phyloP scores from a whole-genome alignment of 2,888 invertebrate genomes.

The Nymphalis urticae region DNA sequence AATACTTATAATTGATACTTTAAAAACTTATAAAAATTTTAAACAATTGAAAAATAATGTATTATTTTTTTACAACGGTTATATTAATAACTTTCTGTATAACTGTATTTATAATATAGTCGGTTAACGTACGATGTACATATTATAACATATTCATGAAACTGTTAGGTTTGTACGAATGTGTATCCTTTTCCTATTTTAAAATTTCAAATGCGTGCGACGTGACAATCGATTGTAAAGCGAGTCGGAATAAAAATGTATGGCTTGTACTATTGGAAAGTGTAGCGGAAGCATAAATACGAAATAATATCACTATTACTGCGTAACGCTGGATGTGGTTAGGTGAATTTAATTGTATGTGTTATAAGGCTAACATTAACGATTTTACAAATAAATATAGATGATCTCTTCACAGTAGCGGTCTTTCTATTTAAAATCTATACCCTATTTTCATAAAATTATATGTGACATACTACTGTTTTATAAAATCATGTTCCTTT shows the following conservation, averaged over 20 bases:
- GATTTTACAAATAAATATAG: too few species aligned
- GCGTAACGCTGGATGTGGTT: not conserved
- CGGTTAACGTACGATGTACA: not conserved
- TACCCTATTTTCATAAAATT: too few species aligned
- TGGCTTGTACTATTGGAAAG: conserved; percentile 7
- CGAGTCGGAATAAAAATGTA: conserved; percentile 8
- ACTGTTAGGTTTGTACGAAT: not conserved
- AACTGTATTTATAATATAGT: not conserved
- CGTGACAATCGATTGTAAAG: conserved; percentile 11
- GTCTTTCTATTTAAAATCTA: too few species aligned
- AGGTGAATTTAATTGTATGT: not conserved
- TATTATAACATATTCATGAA: not conserved
- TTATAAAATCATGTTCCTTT: too few species aligned
- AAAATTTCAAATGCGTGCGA: conserved; percentile 13
- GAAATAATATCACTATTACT: conserved; percentile 1
- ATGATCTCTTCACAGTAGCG: too few species aligned
- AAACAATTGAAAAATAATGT: not conserved
- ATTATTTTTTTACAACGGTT: not conserved
- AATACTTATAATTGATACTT: not conserved
- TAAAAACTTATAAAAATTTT: not conserved
- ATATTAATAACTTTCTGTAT: not conserved
- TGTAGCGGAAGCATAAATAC: conserved; percentile 6
- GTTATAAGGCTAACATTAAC: too few species aligned
- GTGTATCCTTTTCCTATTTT: conserved; percentile 3
- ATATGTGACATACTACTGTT: too few species aligned